Percentiles rank a stretch among this genome's conserved stretches.
phyloP scores from a whole-genome alignment of 2,888 invertebrate genomes.

The Pardosa pseudoannulata region DNA sequence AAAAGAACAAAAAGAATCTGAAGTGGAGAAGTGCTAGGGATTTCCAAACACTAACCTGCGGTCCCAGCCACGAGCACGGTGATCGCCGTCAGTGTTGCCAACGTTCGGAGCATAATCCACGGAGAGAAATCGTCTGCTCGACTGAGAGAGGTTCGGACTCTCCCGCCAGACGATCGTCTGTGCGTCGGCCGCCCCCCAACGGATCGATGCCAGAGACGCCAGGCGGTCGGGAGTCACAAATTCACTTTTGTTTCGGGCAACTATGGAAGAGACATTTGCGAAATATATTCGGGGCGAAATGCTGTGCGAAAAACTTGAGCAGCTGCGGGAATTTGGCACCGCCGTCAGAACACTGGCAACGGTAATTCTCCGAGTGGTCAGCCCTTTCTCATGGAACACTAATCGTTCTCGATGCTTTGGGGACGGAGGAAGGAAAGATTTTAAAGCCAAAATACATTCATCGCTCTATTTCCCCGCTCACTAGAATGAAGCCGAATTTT shows the following conservation, averaged over 20 bases:
- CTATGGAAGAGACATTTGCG: neutral
- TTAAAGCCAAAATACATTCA: too few species aligned
- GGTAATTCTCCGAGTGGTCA: too few species aligned
- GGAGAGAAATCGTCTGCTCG: neutral
- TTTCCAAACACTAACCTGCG: neutral
- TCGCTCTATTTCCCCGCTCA: too few species aligned
- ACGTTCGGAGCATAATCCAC: conserved; percentile 4
- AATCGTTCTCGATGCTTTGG: too few species aligned
- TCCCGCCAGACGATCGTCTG: conserved; percentile 4
- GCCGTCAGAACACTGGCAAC: too few species aligned
- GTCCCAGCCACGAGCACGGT: neutral
- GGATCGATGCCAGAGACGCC: conserved; percentile 16
- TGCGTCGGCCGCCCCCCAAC: neutral
- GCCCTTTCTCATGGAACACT: too few species aligned
- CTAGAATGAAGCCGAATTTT: too few species aligned
- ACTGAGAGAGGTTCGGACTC: neutral
- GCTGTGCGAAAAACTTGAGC: neutral
- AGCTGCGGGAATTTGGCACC: neutral
- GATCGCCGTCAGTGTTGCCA: neutral
- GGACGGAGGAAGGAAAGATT: too few species aligned
- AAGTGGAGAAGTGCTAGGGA: too few species aligned
- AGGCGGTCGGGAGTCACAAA: conserved; percentile 12
- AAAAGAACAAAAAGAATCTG: too few species aligned
- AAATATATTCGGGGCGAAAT: neutral
- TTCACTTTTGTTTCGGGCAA: neutral